These are phyloP conservation scores for Lanius collurio DNA, from an alignment of 2,113 vertebrate species.

Conservation along the genomic window DNA sequence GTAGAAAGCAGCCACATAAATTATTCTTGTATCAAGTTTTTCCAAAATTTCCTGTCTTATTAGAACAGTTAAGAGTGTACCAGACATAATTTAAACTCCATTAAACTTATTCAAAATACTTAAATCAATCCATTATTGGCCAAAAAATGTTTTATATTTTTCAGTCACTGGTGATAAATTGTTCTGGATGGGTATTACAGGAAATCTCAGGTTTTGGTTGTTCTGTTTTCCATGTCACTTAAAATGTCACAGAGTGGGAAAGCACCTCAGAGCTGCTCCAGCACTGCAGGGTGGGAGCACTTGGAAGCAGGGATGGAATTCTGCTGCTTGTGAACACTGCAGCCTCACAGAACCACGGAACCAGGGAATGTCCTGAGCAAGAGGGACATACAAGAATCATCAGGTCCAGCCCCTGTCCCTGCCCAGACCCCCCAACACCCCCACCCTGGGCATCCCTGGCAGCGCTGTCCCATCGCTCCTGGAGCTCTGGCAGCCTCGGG, in stretches of 20 bases:
- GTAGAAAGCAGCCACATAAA: conserved; percentile 5
- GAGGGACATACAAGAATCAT: neutral
- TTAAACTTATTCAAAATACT: neutral
- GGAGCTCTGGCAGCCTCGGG: neutral
- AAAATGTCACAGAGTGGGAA: neutral
- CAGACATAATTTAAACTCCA: conserved; percentile 13
- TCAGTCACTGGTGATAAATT: neutral
- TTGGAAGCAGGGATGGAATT: neutral
- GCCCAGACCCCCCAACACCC: neutral
- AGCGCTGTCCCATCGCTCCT: fast-evolving
- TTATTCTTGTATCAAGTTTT: neutral
- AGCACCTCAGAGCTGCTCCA: neutral
- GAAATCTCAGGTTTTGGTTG: neutral
- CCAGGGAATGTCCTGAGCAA: fast-evolving
- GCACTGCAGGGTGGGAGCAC: neutral
- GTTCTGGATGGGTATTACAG: neutral
- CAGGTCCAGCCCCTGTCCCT: fast-evolving
- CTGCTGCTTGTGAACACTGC: neutral
- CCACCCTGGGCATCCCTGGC: neutral
- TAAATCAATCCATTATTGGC: neutral
- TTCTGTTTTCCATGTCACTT: neutral
- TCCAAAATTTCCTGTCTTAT: neutral
- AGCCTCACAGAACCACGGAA: neutral
- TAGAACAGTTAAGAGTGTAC: neutral
- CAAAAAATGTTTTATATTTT: neutral